Percentiles rank a stretch among this genome's conserved stretches.
Conservation (phyloP, 2,113 vertebrate genomes). For the Meles meles region DNA sequence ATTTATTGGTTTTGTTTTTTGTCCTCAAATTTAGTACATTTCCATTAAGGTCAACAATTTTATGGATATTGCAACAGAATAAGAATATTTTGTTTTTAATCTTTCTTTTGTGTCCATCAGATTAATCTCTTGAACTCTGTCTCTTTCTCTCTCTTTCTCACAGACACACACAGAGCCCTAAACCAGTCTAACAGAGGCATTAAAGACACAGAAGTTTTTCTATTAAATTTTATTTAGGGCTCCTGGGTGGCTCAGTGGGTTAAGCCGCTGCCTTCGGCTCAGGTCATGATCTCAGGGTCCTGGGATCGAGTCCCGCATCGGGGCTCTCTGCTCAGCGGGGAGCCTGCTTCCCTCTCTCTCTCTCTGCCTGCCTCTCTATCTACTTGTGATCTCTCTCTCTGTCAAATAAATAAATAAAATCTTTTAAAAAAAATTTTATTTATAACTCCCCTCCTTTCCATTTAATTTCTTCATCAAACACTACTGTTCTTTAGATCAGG, state of each 20-base stretch:
- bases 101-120: not conserved
- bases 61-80: constrained; percentile 35
- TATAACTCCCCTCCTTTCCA: not conserved
- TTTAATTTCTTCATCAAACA: constrained; percentile 3
- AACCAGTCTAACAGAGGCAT: not conserved
- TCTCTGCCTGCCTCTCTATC: no score
- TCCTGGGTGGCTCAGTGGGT: no score
- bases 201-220: not conserved
- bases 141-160: no score
- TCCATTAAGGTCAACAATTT: constrained; percentile 19
- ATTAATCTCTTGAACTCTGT: not conserved
- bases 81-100: constrained; percentile 32
- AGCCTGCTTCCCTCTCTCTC: no score
- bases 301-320: no score
- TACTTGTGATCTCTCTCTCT: no score
- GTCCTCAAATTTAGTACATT: constrained; percentile 40
- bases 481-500: not conserved
- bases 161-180: not conserved
- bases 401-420: no score
- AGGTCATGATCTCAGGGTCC: no score
- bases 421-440: not conserved
- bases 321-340: no score
- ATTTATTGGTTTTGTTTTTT: constrained; percentile 57
- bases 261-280: no score
- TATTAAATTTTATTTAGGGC: not conserved